Evolutionary conservation across 2,113 vertebrate genomes (phyloP), one percentile per base, ranked within the genome.

Genomic region (Struthidea cinerea): DNA sequence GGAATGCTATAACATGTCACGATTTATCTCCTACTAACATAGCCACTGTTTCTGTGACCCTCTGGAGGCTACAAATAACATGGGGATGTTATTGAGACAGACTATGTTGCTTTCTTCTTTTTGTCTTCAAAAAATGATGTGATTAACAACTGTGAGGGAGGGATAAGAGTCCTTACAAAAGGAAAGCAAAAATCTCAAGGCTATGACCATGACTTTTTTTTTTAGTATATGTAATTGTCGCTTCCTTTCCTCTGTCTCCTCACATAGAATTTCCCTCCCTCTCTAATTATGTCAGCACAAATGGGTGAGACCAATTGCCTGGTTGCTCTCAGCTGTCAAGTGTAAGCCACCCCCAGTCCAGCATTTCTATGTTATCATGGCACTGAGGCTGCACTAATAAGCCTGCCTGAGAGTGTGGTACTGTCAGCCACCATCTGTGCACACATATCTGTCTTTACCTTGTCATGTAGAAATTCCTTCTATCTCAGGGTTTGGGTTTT

Each of bases 351-450:
- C 69, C 76, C 53, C 41, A 77, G 63, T 14, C 67, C 94, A 60
- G 85, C 41, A 93, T 46, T 83, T 79, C 78, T 76, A 37, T 50
- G 53, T 76, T 85, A 80, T 64, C 44, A 18, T 19, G 46, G 67
- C 82, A 91, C 74, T 73, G 81, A 85, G 74, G 84, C 92, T 95
- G 84, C 93, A 82, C 82, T 93, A 85, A 91, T 85, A 82, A 95
- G 70, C 61, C 90, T 78, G 65, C 81, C 74, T 88, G 61, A 83
- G 78, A 88, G 44, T 53, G 21, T 33, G 57, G 70, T 90, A 80
- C 78, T 69, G 82, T 76, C 85, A 88, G 61, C 55, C 84, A 88
- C 92, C 85, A 80, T 92, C 94, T 91, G 74, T 88, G 67, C 65
- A 80, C 52, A 41, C 13, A 0, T 71, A 71, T 47, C 57, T 91